Evolutionary conservation across 2,113 vertebrate genomes (phyloP).

Genomic region (Laticauda colubrina): DNA sequence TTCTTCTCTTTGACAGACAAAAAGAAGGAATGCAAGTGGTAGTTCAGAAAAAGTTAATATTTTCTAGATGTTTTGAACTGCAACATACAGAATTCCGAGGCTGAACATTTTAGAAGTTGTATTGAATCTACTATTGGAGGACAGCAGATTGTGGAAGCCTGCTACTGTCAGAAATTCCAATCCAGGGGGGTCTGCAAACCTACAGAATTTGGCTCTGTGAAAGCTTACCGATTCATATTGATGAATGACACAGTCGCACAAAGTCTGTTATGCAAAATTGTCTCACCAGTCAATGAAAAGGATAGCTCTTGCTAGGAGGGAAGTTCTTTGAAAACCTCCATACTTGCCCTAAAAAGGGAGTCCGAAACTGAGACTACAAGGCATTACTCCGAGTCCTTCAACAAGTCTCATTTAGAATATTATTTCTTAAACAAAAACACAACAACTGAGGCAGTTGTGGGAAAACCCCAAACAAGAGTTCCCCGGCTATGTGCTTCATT

Average conservation of each 20-base stretch:
- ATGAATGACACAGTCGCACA: background rate
- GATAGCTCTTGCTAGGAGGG: background rate
- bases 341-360: background rate
- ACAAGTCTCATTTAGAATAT: slow-evolving; percentile 20
- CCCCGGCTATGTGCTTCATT: slow-evolving; percentile 15
- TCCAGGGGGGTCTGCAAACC: background rate
- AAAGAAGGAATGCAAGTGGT: background rate
- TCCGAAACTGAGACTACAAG: background rate
- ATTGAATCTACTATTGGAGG: background rate
- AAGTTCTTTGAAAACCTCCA: background rate
- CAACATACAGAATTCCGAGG: background rate
- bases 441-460: slow-evolving; percentile 8
- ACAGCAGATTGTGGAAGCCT: background rate
- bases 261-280: background rate
- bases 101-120: background rate
- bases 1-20: slow-evolving; percentile 6
- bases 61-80: background rate
- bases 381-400: background rate
- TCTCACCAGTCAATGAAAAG: background rate
- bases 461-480: slow-evolving; percentile 22
- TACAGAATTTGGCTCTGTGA: background rate
- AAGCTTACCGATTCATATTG: background rate
- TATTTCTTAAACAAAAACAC: slow-evolving; percentile 22
- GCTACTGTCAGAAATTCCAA: background rate
- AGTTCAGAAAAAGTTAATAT: background rate